Evolutionary conservation across 1,140 invertebrate species (phyloP).

Genomic region (Eumaeus atala): DNA sequence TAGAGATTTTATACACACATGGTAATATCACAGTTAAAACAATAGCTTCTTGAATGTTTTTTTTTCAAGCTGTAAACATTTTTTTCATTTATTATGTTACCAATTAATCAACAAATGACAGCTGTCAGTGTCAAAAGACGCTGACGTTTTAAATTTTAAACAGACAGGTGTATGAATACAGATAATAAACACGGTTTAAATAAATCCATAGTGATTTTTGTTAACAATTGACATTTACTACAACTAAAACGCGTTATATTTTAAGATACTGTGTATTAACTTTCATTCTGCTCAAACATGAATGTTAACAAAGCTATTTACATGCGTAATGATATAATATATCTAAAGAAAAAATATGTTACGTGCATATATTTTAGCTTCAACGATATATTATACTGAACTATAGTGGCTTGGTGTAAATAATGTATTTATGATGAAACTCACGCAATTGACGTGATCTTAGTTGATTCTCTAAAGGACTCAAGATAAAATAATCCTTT

Average conservation of each 20-base stretch:
- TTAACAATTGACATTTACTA: constrained; percentile 30
- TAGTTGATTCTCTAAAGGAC: too few relatives aligned
- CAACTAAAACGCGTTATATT: constrained; percentile 25
- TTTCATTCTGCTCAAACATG: constrained; percentile 12
- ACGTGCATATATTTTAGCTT: constrained; percentile 16
- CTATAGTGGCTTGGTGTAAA: constrained; percentile 4
- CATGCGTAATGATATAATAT: constrained; percentile 26
- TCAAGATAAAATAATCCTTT: background rate
- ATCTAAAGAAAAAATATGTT: constrained; percentile 20
- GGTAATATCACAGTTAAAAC: constrained; percentile 4
- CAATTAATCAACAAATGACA: background rate
- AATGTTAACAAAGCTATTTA: constrained; percentile 36
- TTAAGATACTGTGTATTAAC: constrained; percentile 21
- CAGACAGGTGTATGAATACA: constrained; percentile 29
- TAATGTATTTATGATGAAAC: constrained; percentile 5
- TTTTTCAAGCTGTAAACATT: background rate
- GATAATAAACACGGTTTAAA: constrained; percentile 20
- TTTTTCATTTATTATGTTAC: background rate
- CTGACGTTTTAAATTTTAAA: background rate
- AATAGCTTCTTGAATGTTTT: background rate
- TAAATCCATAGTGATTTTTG: constrained; percentile 10
- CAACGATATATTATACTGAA: constrained; percentile 1
- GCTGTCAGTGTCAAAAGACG: constrained; percentile 1
- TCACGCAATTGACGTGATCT: background rate
- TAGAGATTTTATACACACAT: constrained; percentile 10